A percentile compares a stretch with the other conserved stretches of the same genome.
These are phyloP conservation scores for Dendroctonus valens DNA, from an alignment of 1,140 invertebrate species.

Conservation along the genomic window DNA sequence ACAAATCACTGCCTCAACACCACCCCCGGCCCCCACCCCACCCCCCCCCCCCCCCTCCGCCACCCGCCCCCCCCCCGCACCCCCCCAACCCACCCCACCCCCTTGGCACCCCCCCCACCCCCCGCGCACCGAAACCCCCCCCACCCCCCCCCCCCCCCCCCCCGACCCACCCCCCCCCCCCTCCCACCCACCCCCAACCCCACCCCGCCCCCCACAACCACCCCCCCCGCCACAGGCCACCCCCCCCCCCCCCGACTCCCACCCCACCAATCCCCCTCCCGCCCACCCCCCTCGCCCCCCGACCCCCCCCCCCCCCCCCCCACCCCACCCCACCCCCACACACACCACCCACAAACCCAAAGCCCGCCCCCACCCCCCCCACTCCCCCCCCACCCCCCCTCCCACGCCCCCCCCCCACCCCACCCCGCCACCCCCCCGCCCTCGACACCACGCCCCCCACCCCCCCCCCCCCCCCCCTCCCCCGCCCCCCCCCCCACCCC, in stretches of 20 bases:
- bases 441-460: background rate
- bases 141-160: background rate
- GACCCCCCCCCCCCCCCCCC: constrained; percentile 8
- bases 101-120: background rate
- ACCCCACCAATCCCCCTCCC: background rate
- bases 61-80: too few relatives aligned
- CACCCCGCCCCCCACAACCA: background rate
- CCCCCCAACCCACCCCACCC: constrained; percentile 1
- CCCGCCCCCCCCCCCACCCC: background rate
- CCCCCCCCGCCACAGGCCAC: background rate
- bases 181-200: background rate
- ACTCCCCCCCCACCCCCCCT: constrained; percentile 1
- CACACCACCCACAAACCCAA: background rate
- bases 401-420: background rate
- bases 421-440: background rate
- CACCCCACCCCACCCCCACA: background rate
- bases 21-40: too few relatives aligned
- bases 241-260: background rate
- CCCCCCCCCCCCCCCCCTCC: background rate
- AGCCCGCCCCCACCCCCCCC: background rate
- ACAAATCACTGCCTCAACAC: too few relatives aligned
- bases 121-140: background rate
- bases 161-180: constrained; percentile 1
- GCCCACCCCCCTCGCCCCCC: background rate
- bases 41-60: too few relatives aligned